Evolutionary conservation across 2,888 invertebrate genomes (phyloP).

Genomic region (Penaeus monodon): DNA sequence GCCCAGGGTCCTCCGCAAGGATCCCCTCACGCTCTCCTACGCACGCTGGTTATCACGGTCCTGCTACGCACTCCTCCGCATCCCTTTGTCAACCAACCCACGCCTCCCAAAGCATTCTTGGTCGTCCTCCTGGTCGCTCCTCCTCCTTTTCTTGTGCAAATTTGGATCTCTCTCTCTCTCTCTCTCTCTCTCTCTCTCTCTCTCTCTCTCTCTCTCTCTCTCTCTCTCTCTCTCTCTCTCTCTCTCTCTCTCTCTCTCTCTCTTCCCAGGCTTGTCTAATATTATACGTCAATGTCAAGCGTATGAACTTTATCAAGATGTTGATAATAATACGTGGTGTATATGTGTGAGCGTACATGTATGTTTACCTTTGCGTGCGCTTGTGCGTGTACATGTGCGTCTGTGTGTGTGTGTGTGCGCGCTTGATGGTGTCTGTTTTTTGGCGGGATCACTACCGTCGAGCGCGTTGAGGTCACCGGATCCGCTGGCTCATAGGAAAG

Average conservation of each 20-base stretch:
- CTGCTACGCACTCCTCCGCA: not conserved
- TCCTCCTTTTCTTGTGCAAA: not conserved
- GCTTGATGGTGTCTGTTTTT: not conserved
- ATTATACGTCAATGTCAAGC: too few relatives aligned
- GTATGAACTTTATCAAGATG: too few relatives aligned
- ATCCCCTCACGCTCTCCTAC: too few relatives aligned
- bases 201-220: not conserved
- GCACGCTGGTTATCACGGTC: constrained; percentile 10
- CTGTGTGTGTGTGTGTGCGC: too few relatives aligned
- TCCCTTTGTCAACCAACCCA: not conserved
- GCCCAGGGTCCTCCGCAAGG: too few relatives aligned
- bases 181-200: not conserved
- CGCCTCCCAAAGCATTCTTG: not conserved
- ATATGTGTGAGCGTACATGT: too few relatives aligned
- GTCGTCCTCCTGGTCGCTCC: not conserved
- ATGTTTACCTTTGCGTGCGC: too few relatives aligned
- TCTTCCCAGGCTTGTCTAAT: too few relatives aligned
- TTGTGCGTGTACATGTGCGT: too few relatives aligned
- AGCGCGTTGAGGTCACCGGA: constrained; percentile 24
- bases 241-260: not conserved
- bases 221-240: too few relatives aligned
- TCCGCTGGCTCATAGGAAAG: not conserved
- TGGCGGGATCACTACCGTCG: constrained; percentile 16
- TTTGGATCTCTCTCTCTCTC: not conserved
- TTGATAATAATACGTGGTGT: too few relatives aligned